Percentiles rank a stretch among this genome's conserved stretches.
These are phyloP conservation scores for Dreissena polymorpha DNA, from an alignment of 1,140 invertebrate genomes.

Conservation along the genomic window DNA sequence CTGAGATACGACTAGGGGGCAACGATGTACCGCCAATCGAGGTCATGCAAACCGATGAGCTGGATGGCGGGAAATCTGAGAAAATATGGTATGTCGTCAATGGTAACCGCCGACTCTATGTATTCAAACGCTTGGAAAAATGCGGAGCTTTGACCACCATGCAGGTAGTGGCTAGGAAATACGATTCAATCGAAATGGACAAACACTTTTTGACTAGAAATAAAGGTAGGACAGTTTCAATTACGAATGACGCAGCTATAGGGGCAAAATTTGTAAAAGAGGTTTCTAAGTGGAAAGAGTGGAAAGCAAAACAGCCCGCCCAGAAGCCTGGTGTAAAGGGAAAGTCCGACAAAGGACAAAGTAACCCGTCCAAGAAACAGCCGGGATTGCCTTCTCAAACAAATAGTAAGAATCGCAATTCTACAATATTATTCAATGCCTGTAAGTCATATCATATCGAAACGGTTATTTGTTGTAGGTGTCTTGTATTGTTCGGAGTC, in stretches of 20 bases:
- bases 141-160: constrained; percentile 44
- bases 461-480: background rate
- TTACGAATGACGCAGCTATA: constrained; percentile 39
- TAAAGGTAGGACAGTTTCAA: constrained; percentile 29
- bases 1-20: constrained; percentile 35
- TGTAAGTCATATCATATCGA: background rate
- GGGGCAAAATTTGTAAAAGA: constrained; percentile 32
- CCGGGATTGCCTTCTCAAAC: background rate
- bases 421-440: background rate
- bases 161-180: constrained; percentile 47
- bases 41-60: constrained; percentile 46
- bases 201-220: constrained; percentile 51
- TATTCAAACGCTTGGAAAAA: constrained; percentile 39
- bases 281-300: constrained; percentile 46
- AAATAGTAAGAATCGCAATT: constrained; percentile 5
- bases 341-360: too few relatives aligned
- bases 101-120: constrained; percentile 47
- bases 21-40: constrained; percentile 50
- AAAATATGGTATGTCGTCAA: constrained; percentile 53
- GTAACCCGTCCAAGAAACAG: too few relatives aligned
- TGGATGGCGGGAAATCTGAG: background rate
- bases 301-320: constrained; percentile 39
- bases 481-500: background rate
- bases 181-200: constrained; percentile 51
- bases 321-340: background rate